Evolutionary conservation across 1,140 invertebrate genomes (phyloP).

Genomic region (Macrobrachium nipponense): DNA sequence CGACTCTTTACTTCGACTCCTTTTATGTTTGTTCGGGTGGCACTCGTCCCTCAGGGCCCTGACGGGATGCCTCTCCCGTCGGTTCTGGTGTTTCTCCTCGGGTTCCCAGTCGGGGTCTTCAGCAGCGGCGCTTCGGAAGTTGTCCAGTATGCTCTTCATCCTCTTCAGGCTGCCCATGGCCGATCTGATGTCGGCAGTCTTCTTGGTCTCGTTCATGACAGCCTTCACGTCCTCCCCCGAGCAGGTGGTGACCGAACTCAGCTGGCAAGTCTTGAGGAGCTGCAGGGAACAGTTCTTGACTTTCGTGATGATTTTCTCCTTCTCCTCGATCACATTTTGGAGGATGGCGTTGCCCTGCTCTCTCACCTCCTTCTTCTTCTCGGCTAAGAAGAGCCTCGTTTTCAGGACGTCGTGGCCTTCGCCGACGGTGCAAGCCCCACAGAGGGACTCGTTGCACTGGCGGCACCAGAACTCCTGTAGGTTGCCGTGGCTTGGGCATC

Average conservation of each 20-base stretch:
- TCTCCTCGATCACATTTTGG: slow-evolving; percentile 28
- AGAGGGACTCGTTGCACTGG: slow-evolving; percentile 27
- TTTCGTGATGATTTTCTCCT: slow-evolving; percentile 23
- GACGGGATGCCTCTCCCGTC: neutral
- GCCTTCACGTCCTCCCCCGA: slow-evolving; percentile 37
- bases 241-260: slow-evolving; percentile 7
- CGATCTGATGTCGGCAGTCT: slow-evolving; percentile 29
- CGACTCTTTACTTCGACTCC: too few species aligned
- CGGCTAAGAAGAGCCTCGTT: slow-evolving; percentile 2
- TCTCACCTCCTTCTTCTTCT: slow-evolving; percentile 30
- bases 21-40: too few species aligned
- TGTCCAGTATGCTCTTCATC: slow-evolving; percentile 32
- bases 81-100: slow-evolving; percentile 6
- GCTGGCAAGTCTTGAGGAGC: slow-evolving; percentile 29
- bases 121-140: neutral
- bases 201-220: slow-evolving; percentile 19
- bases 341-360: slow-evolving; percentile 19
- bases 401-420: slow-evolving; percentile 30
- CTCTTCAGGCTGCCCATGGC: slow-evolving; percentile 24
- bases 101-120: slow-evolving; percentile 3
- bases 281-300: slow-evolving; percentile 16
- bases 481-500: slow-evolving; percentile 15
- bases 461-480: slow-evolving; percentile 39
- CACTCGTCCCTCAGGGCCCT: neutral
- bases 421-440: slow-evolving; percentile 29